Conservation (phyloP, 2,888 invertebrate genomes). For the Cabera pusaria region DNA sequence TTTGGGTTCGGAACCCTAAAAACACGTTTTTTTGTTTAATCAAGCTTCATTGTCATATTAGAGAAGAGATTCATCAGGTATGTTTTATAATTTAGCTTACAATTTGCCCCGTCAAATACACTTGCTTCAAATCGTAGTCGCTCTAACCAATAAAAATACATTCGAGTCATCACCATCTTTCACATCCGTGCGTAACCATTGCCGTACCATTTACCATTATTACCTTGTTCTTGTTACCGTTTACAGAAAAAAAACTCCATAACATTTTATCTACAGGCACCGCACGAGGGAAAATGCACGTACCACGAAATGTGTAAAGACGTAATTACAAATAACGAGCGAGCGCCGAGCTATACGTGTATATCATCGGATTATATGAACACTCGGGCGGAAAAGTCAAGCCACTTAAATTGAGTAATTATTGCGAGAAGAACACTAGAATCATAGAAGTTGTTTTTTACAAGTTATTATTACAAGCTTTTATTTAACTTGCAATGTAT, state of each 20-base stretch:
- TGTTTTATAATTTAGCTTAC: no score
- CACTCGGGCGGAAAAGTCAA: conserved; percentile 23
- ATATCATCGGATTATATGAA: conserved; percentile 72
- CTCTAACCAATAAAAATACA: no score
- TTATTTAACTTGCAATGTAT: no score
- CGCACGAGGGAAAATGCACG: conserved; percentile 32
- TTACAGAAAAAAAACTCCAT: conserved; percentile 24
- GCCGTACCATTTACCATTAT: conserved; percentile 18
- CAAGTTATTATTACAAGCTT: no score
- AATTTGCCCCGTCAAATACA: no score
- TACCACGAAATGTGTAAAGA: conserved; percentile 41
- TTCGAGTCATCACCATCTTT: conserved; percentile 3
- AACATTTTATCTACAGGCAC: conserved; percentile 31
- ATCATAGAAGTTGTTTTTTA: no score
- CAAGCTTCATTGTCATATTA: no score
- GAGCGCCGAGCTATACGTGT: conserved; percentile 57
- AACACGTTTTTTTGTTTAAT: no score
- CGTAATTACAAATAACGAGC: conserved; percentile 72
- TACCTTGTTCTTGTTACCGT: conserved; percentile 22
- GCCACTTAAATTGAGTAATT: conserved; percentile 5
- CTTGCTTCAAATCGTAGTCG: no score
- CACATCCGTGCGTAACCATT: conserved; percentile 8
- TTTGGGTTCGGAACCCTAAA: no score
- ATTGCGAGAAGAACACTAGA: not conserved
- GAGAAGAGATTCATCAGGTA: no score